phyloP scores from a whole-genome alignment of 2,113 vertebrate genomes.

The Odocoileus hemionus region DNA sequence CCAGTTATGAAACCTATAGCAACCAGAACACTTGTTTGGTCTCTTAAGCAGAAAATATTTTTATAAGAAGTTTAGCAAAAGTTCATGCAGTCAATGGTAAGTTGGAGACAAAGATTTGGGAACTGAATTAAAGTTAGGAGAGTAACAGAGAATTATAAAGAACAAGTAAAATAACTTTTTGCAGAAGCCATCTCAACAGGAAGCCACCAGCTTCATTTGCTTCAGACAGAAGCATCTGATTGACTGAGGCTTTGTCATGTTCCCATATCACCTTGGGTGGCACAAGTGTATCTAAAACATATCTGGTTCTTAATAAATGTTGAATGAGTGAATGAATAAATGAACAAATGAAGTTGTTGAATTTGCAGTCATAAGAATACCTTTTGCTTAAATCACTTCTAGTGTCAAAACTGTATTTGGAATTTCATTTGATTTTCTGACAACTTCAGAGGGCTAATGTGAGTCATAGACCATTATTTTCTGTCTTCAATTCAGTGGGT shows the following conservation, averaged over 20 bases:
- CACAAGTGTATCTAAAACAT: background rate
- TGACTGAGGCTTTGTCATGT: background rate
- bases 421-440: background rate
- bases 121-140: background rate
- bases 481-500: background rate
- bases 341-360: background rate
- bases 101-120: background rate
- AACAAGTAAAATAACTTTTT: background rate
- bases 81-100: background rate
- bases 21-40: background rate
- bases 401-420: background rate
- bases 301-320: background rate
- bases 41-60: background rate
- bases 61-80: background rate
- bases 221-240: background rate
- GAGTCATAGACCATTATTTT: background rate
- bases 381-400: background rate
- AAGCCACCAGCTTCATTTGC: background rate
- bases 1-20: background rate
- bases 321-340: background rate
- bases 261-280: background rate
- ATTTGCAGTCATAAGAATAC: background rate
- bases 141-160: background rate
- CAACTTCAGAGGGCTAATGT: background rate
- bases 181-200: background rate